phyloP scores from a whole-genome alignment of 2,797 vertebrate genomes.

The Pipistrellus nathusii region DNA sequence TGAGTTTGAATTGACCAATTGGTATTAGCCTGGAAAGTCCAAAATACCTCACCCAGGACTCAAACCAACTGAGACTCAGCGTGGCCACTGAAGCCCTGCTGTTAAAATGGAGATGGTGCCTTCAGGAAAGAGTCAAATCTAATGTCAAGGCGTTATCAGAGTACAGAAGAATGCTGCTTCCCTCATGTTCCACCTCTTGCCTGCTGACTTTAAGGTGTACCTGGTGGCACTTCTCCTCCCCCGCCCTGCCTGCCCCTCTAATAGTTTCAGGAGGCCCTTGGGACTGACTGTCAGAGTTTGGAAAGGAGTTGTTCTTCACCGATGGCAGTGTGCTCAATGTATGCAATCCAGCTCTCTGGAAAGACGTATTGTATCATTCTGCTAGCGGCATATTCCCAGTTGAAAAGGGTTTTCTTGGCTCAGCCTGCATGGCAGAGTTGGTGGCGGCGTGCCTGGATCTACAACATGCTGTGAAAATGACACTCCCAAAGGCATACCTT shows the following conservation, averaged over 20 bases:
- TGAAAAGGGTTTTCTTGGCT: not conserved
- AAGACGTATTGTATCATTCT: not conserved
- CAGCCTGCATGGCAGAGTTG: too few species aligned
- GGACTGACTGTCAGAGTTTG: not conserved
- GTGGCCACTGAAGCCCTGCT: too few species aligned
- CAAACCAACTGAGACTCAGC: not conserved
- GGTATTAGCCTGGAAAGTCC: not conserved
- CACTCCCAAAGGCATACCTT: not conserved
- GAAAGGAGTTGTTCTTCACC: not conserved
- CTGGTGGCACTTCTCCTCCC: not conserved
- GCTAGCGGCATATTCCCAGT: not conserved
- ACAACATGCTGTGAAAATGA: not conserved
- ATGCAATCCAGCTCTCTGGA: not conserved
- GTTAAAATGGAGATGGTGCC: not conserved
- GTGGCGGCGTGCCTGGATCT: not conserved
- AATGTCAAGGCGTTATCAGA: not conserved
- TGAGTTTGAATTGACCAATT: not conserved
- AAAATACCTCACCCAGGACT: not conserved
- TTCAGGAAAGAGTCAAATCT: not conserved
- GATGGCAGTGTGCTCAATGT: not conserved
- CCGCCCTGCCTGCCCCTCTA: not conserved
- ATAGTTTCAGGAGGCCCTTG: not conserved
- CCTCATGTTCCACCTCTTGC: not conserved
- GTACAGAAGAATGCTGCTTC: not conserved
- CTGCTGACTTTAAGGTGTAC: not conserved